Evolutionary conservation across 2,113 vertebrate genomes (phyloP).

Genomic region (Pimephales promelas): DNA sequence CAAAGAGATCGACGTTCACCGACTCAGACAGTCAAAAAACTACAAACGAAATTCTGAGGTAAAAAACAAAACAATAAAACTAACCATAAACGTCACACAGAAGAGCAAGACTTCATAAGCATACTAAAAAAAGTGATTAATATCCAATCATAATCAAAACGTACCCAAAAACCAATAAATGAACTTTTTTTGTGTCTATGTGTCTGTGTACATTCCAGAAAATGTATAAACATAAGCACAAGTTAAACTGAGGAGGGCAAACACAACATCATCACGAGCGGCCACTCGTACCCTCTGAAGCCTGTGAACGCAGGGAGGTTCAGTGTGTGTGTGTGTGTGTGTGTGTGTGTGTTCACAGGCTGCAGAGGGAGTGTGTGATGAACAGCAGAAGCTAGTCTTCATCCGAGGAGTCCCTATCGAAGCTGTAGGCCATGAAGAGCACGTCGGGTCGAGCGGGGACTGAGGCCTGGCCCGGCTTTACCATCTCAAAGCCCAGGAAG

Average conservation of each 20-base stretch:
- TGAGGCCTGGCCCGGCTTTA: slow-evolving; percentile 98
- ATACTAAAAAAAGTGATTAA: neutral
- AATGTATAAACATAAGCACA: slow-evolving; percentile 57
- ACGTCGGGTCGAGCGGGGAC: slow-evolving; percentile 96
- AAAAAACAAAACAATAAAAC: neutral
- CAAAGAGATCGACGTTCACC: neutral
- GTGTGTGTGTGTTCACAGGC: neutral
- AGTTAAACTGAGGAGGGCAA: slow-evolving; percentile 8
- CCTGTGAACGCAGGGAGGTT: neutral
- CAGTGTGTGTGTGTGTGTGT: neutral
- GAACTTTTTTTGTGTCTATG: slow-evolving; percentile 55
- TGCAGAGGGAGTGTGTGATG: neutral
- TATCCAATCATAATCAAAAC: slow-evolving; percentile 62
- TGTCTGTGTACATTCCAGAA: slow-evolving; percentile 67
- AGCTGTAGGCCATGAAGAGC: slow-evolving; percentile 98
- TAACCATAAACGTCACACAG: slow-evolving; percentile 9
- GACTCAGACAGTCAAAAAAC: neutral
- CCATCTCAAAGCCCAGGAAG: slow-evolving; percentile 99
- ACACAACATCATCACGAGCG: too few relatives aligned
- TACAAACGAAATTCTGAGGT: neutral
- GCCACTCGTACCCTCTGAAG: neutral
- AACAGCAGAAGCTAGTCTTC: slow-evolving; percentile 80
- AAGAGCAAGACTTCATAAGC: neutral
- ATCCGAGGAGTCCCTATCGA: slow-evolving; percentile 93
- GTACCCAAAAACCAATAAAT: slow-evolving; percentile 66